A percentile compares a stretch with the other conserved stretches of the same genome.
Conservation (phyloP, 2,113 vertebrate genomes). For the Neolamprologus cancellatus region DNA sequence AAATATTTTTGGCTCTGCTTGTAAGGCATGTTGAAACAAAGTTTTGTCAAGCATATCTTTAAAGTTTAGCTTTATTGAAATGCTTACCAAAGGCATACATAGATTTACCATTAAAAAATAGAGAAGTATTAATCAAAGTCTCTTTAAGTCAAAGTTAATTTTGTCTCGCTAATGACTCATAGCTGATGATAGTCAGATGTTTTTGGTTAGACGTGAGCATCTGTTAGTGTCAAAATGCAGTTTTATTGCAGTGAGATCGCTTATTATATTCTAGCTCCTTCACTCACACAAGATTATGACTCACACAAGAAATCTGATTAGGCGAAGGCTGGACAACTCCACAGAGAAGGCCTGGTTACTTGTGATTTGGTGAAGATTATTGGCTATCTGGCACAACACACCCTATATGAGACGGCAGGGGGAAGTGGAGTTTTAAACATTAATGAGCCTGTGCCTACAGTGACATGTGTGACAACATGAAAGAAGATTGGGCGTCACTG, state of each 20-base stretch:
- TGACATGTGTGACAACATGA: background rate
- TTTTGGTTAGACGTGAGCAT: constrained; percentile 4
- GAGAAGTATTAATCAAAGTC: background rate
- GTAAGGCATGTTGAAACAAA: constrained; percentile 17
- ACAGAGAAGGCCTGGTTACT: background rate
- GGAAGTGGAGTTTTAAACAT: background rate
- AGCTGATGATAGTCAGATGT: constrained; percentile 10
- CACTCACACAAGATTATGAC: background rate
- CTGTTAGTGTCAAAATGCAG: background rate
- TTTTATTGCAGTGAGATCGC: background rate
- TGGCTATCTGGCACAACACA: background rate
- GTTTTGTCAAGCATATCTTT: constrained; percentile 23
- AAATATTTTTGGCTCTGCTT: constrained; percentile 11
- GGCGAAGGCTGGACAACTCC: background rate
- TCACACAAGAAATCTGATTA: background rate
- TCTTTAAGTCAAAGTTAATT: background rate
- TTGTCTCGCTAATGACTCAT: background rate
- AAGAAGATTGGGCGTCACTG: background rate
- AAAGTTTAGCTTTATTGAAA: background rate
- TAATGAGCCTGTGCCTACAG: background rate
- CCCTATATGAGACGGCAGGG: background rate
- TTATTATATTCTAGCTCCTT: background rate
- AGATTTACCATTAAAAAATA: background rate
- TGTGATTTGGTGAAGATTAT: background rate
- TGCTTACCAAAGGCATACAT: background rate